Conservation (phyloP, 2,888 invertebrate species). For the Rambutsinella grinnellia region DNA sequence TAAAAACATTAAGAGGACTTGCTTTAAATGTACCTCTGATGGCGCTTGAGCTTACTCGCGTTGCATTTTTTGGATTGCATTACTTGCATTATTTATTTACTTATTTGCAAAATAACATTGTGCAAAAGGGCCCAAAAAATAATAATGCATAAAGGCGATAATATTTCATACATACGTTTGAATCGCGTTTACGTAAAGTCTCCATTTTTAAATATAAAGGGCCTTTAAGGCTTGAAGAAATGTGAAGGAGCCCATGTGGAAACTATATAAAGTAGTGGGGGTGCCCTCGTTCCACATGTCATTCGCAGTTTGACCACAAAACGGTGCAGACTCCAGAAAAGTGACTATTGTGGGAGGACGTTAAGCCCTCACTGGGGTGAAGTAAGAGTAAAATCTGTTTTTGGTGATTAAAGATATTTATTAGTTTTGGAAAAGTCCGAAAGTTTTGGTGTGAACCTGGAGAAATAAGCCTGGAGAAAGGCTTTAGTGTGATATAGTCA, state of each 20-base stretch:
- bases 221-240: constrained; percentile 3
- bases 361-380: constrained; percentile 2
- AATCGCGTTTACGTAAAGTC: not conserved
- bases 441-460: not conserved
- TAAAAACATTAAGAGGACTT: too few species aligned
- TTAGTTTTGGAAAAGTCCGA: not conserved
- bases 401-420: not conserved
- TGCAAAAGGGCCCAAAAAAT: not conserved
- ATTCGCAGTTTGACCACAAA: constrained; percentile 45
- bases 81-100: not conserved
- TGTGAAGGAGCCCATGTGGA: constrained; percentile 45
- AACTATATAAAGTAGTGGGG: constrained; percentile 47
- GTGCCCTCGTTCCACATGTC: constrained; percentile 44
- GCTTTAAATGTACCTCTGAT: too few species aligned
- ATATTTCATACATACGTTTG: constrained; percentile 7
- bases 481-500: constrained; percentile 9
- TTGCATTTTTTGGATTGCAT: not conserved
- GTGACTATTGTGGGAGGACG: constrained; percentile 7
- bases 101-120: not conserved
- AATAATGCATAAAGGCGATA: too few species aligned
- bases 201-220: not conserved
- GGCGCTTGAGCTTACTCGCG: too few species aligned
- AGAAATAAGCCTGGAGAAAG: constrained; percentile 15
- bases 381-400: not conserved
- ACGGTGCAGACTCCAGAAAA: constrained; percentile 9